phyloP scores from a whole-genome alignment of 1,140 invertebrate genomes.

The Drosophila sechellia region DNA sequence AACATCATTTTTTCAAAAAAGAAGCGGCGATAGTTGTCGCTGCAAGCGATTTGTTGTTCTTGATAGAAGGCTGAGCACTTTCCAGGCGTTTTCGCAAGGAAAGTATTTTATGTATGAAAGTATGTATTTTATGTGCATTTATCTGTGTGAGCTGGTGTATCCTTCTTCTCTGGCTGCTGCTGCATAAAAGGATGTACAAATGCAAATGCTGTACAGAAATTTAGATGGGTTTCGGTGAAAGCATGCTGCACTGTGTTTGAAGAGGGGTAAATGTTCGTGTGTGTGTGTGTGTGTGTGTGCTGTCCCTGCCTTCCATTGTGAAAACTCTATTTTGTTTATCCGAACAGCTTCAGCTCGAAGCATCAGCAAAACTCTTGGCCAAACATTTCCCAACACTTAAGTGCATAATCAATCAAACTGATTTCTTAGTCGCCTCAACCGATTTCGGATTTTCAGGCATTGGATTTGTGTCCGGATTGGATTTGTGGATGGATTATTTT shows the following conservation, averaged over 20 bases:
- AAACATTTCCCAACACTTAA: slow-evolving; percentile 69
- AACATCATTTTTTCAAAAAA: slow-evolving; percentile 15
- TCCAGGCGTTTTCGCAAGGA: neutral
- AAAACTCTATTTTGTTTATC: slow-evolving; percentile 75
- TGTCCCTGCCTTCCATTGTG: slow-evolving; percentile 32
- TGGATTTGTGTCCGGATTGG: slow-evolving; percentile 30
- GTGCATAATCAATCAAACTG: slow-evolving; percentile 83
- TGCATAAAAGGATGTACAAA: slow-evolving; percentile 74
- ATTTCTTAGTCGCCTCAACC: slow-evolving; percentile 64
- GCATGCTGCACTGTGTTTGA: neutral
- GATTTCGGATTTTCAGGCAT: slow-evolving; percentile 44
- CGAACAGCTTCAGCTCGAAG: slow-evolving; percentile 26
- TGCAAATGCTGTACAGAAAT: slow-evolving; percentile 65
- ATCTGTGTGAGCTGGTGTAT: slow-evolving; percentile 39
- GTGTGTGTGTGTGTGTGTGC: neutral
- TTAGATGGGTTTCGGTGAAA: slow-evolving; percentile 7
- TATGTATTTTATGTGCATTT: slow-evolving; percentile 74
- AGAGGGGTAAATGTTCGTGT: neutral
- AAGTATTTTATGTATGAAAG: too few relatives aligned
- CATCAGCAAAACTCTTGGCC: slow-evolving; percentile 38
- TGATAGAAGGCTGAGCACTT: neutral
- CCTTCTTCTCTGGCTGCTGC: slow-evolving; percentile 19
- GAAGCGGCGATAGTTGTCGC: slow-evolving; percentile 61
- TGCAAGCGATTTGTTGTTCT: slow-evolving; percentile 69
- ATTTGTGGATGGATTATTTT: slow-evolving; percentile 38